These are phyloP conservation scores for Acanthornis magna DNA, from an alignment of 2,797 vertebrate species.

Conservation along the genomic window DNA sequence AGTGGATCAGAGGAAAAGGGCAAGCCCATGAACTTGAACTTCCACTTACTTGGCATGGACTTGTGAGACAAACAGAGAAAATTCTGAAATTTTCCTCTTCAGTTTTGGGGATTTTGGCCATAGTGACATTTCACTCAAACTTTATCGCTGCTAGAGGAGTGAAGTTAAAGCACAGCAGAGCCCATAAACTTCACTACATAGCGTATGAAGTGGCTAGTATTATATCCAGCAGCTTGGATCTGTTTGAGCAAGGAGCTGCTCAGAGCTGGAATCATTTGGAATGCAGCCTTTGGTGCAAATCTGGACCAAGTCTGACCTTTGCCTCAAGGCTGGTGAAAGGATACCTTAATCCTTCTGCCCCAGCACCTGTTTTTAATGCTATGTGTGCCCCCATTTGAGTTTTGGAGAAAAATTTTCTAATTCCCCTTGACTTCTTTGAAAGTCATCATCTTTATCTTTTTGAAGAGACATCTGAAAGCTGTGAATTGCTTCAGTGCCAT, in stretches of 20 bases:
- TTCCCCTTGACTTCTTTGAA: not conserved
- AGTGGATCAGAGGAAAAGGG: not conserved
- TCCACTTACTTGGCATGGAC: not conserved
- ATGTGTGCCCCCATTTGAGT: not conserved
- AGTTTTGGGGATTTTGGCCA: not conserved
- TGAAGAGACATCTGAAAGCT: not conserved
- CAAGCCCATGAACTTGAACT: not conserved
- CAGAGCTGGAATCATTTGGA: not conserved
- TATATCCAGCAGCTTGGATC: not conserved
- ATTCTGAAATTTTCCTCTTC: not conserved
- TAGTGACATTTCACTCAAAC: not conserved
- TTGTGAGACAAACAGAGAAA: not conserved
- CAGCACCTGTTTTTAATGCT: not conserved
- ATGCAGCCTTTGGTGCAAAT: not conserved
- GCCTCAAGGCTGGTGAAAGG: not conserved
- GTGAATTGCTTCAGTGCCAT: not conserved
- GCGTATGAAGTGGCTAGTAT: not conserved
- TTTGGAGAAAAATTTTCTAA: not conserved
- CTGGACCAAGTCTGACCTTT: not conserved
- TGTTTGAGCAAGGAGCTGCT: not conserved
- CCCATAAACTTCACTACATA: not conserved
- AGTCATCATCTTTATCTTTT: not conserved
- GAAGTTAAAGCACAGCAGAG: not conserved
- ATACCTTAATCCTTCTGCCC: not conserved
- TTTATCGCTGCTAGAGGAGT: not conserved